These are phyloP conservation scores for Zygaena filipendulae DNA, from an alignment of 2,888 invertebrate genomes.

Conservation along the genomic window DNA sequence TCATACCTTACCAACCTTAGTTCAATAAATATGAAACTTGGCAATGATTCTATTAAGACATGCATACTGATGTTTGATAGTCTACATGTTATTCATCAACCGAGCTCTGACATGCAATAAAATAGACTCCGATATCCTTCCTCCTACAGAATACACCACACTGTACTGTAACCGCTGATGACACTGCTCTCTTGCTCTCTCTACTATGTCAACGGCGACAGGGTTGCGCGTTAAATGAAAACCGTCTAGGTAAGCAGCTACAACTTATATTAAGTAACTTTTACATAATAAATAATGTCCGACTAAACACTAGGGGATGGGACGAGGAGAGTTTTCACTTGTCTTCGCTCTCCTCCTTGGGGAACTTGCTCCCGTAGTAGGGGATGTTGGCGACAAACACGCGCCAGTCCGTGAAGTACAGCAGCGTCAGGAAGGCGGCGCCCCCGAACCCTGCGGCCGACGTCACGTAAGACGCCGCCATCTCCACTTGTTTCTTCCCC, in stretches of 20 bases:
- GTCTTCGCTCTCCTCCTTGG: constrained; percentile 41
- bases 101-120: no score
- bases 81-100: no score
- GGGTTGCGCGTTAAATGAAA: constrained; percentile 16
- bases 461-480: constrained; percentile 60
- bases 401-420: constrained; percentile 86
- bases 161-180: no score
- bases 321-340: no score
- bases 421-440: constrained; percentile 66
- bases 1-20: no score
- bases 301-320: constrained; percentile 9
- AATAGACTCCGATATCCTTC: no score
- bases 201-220: no score
- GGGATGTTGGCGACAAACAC: constrained; percentile 77
- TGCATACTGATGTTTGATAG: no score
- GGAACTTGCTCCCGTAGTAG: constrained; percentile 79
- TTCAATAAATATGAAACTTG: no score
- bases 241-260: constrained; percentile 8
- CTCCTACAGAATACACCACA: no score
- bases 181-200: no score
- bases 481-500: constrained; percentile 72
- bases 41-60: no score
- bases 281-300: constrained; percentile 18
- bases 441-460: constrained; percentile 74
- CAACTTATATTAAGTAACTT: constrained; percentile 24